phyloP scores from a whole-genome alignment of 30 jellyfish, hydroid and myxozoan genomes.

The Haliclystus octoradiatus region DNA sequence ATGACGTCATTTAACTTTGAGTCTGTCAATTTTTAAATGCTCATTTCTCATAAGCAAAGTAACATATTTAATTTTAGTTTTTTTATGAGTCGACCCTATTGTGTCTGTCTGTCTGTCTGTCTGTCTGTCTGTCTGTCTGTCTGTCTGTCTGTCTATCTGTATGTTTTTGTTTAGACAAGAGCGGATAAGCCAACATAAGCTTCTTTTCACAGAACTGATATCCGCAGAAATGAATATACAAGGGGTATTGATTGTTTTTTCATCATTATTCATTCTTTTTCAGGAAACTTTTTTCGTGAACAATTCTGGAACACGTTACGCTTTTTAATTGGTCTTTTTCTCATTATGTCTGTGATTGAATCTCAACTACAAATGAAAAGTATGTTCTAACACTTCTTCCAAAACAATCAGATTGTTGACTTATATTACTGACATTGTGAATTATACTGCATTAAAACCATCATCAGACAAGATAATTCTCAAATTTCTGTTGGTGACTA shows the following conservation, averaged over 20 bases:
- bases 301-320: slow-evolving; percentile 72
- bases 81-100: background rate
- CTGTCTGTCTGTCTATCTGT: background rate
- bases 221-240: too few species aligned
- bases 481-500: too few species aligned
- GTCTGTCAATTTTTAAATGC: too few species aligned
- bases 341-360: slow-evolving; percentile 58
- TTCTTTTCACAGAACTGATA: too few species aligned
- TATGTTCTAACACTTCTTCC: slow-evolving; percentile 1
- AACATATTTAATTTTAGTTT: too few species aligned
- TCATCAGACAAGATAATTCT: too few species aligned
- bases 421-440: too few species aligned
- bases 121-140: background rate
- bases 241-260: too few species aligned
- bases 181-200: too few species aligned
- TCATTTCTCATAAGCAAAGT: too few species aligned
- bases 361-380: slow-evolving; percentile 78
- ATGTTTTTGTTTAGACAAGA: slow-evolving; percentile 2
- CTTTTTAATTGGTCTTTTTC: slow-evolving; percentile 52
- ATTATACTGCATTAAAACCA: too few species aligned
- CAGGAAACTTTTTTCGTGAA: slow-evolving; percentile 74
- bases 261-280: background rate
- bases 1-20: too few species aligned
- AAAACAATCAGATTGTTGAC: background rate
- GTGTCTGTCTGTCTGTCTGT: background rate